These are phyloP conservation scores for Ophiodon elongatus DNA, from an alignment of 2,113 vertebrate genomes.

Conservation along the genomic window DNA sequence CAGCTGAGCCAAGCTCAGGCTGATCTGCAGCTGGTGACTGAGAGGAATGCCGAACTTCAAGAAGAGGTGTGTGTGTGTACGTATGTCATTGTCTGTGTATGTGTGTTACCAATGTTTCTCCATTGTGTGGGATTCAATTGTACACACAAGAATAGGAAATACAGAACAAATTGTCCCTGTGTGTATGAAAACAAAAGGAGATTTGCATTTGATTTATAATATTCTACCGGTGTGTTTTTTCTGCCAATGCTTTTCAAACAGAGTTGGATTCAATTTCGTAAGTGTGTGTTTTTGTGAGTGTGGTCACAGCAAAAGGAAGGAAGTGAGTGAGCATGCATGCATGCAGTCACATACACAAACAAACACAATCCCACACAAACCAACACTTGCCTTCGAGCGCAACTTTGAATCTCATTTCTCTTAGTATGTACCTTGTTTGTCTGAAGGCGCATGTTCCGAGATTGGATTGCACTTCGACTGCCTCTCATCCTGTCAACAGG, in stretches of 20 bases:
- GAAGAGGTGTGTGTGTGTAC: slow-evolving; percentile 82
- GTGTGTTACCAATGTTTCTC: not conserved
- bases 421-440: not conserved
- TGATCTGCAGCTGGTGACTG: slow-evolving; percentile 81
- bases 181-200: slow-evolving; percentile 11
- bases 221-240: slow-evolving; percentile 8
- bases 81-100: not conserved
- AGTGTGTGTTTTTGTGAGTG: slow-evolving; percentile 40
- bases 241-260: slow-evolving; percentile 27
- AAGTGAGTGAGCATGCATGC: slow-evolving; percentile 17
- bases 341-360: not conserved
- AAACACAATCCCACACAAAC: slow-evolving; percentile 5
- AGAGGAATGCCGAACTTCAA: slow-evolving; percentile 81
- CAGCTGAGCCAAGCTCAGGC: slow-evolving; percentile 84
- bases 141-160: slow-evolving; percentile 2
- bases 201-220: slow-evolving; percentile 29
- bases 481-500: not conserved
- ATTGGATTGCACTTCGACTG: not conserved
- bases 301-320: slow-evolving; percentile 33
- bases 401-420: not conserved
- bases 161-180: not conserved
- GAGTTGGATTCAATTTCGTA: slow-evolving; percentile 39
- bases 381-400: not conserved
- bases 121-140: not conserved
- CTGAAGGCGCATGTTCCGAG: not conserved